A percentile compares a stretch with the other conserved stretches of the same genome.
Evolutionary conservation across 64 coral and sea anemone genomes (phyloP).

Genomic region (Acropora tenuis): DNA sequence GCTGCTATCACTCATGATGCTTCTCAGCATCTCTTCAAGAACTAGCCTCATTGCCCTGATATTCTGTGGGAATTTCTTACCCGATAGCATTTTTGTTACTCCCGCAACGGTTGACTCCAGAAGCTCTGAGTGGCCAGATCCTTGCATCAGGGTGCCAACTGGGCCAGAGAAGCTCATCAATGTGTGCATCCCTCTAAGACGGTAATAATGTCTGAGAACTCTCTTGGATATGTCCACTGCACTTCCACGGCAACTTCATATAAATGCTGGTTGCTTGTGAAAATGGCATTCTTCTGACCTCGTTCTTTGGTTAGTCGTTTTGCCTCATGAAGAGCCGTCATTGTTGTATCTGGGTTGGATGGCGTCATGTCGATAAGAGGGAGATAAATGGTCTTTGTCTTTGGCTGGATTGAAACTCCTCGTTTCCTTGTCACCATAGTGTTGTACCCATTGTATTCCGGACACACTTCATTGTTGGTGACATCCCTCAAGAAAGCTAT

Average conservation of each 20-base stretch:
- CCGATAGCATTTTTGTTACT: conserved; percentile 61
- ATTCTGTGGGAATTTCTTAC: neutral
- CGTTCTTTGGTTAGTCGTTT: too few relatives aligned
- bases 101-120: conserved; percentile 55
- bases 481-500: conserved; percentile 57
- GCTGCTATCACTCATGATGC: too few relatives aligned
- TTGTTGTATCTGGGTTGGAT: conserved; percentile 62
- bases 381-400: conserved; percentile 55
- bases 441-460: conserved; percentile 76
- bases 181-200: neutral
- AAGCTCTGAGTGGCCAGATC: conserved; percentile 62
- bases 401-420: conserved; percentile 30
- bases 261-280: conserved; percentile 61
- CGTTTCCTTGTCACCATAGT: conserved; percentile 20
- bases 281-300: neutral
- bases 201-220: conserved; percentile 60
- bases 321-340: conserved; percentile 44
- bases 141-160: conserved; percentile 59
- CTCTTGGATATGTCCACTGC: conserved; percentile 62
- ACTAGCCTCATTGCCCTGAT: conserved; percentile 61
- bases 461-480: conserved; percentile 39
- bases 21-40: conserved; percentile 56
- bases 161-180: conserved; percentile 64
- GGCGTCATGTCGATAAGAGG: conserved; percentile 83
- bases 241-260: conserved; percentile 21